A percentile compares a stretch with the other conserved stretches of the same genome.
Conservation (phyloP, 1,140 invertebrate species). For the Druon quercuslanigerum region DNA sequence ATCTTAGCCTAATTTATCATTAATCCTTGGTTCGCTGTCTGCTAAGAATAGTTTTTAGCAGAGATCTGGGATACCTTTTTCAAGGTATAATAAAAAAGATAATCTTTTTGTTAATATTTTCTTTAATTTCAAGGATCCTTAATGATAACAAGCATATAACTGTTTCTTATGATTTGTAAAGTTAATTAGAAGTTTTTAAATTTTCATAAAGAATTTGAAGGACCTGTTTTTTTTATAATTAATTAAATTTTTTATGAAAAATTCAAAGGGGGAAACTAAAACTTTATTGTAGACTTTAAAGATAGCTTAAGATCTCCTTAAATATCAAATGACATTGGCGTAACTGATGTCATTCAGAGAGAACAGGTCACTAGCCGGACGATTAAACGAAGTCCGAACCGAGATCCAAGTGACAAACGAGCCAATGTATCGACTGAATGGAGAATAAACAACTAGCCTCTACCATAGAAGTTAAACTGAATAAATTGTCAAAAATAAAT, state of each 20-base stretch:
- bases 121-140: too few species aligned
- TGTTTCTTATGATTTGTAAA: background rate
- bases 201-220: background rate
- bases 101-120: background rate
- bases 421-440: too few species aligned
- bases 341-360: background rate
- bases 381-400: background rate
- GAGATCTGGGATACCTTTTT: background rate
- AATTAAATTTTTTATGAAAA: background rate
- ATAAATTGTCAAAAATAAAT: too few species aligned
- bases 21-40: background rate
- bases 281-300: background rate
- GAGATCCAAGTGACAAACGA: too few species aligned
- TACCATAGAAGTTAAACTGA: too few species aligned
- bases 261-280: background rate
- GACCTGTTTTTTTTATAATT: background rate
- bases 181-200: background rate
- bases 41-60: background rate
- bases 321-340: background rate
- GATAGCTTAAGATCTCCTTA: background rate
- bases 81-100: background rate
- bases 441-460: too few species aligned
- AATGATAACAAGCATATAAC: too few species aligned
- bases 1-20: conserved; percentile 12
- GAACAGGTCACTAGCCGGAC: conserved; percentile 3